These are phyloP conservation scores for Drosophila multiciliata DNA, from an alignment of 2,888 invertebrate genomes.

Conservation along the genomic window DNA sequence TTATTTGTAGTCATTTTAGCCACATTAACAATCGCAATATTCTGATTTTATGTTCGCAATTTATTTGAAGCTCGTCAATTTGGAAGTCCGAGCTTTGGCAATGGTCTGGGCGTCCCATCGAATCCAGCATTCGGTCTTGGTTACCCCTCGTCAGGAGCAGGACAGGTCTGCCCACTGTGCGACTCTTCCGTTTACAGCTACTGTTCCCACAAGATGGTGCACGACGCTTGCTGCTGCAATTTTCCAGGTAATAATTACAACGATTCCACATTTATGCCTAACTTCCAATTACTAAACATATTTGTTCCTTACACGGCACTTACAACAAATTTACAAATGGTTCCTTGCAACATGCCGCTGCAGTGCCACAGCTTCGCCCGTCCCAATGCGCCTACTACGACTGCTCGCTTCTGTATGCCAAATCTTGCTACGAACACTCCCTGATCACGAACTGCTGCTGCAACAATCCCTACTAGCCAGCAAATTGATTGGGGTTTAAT, in stretches of 20 bases:
- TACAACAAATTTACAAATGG: not conserved
- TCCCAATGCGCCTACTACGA: conserved; percentile 88
- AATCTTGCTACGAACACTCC: conserved; percentile 90
- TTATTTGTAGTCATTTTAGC: not conserved
- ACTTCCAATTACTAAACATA: not conserved
- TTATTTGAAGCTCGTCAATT: conserved; percentile 49
- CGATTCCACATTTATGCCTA: not conserved
- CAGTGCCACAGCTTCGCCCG: conserved; percentile 59
- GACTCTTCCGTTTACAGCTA: conserved; percentile 92
- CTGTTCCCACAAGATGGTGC: conserved; percentile 90
- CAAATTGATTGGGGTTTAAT: not conserved
- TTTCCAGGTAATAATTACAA: conserved; percentile 76
- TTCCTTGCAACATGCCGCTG: conserved; percentile 61
- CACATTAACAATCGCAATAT: not conserved
- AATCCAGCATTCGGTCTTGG: conserved; percentile 10
- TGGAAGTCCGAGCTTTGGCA: conserved; percentile 53
- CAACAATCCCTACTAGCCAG: conserved; percentile 85
- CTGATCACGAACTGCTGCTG: conserved; percentile 91
- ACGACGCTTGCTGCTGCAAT: conserved; percentile 91
- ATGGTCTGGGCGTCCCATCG: conserved; percentile 29
- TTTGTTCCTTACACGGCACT: not conserved
- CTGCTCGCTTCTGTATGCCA: conserved; percentile 90
- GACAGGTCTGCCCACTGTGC: conserved; percentile 88
- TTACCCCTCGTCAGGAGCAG: conserved; percentile 17
- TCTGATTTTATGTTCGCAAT: not conserved